phyloP scores from a whole-genome alignment of 2,888 invertebrate genomes.

The Loripinus fragilis region DNA sequence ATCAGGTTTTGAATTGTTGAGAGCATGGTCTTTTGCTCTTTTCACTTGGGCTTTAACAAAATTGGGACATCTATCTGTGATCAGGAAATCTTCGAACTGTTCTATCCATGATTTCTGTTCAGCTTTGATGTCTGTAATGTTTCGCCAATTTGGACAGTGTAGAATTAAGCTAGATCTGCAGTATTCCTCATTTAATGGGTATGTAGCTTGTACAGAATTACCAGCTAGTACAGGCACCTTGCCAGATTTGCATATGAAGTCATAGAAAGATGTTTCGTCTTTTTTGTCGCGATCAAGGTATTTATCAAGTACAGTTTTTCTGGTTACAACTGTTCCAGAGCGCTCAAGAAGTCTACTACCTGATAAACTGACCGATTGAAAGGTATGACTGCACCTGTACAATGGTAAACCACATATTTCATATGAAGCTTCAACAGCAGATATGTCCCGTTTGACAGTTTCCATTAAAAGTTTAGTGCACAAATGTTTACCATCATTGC shows the following conservation, averaged over 20 bases:
- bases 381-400: too few species aligned
- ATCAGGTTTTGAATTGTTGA: background rate
- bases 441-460: too few species aligned
- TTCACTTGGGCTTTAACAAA: background rate
- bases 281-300: background rate
- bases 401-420: too few species aligned
- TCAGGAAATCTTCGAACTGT: background rate
- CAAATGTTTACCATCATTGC: background rate
- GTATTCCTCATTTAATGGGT: background rate
- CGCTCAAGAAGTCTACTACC: too few species aligned
- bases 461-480: too few species aligned
- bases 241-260: background rate
- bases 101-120: background rate
- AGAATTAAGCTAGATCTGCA: background rate
- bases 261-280: background rate
- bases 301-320: background rate
- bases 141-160: background rate
- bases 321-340: too few species aligned
- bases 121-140: background rate
- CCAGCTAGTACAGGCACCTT: too few species aligned
- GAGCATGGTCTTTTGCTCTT: conserved; percentile 3
- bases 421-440: too few species aligned
- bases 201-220: background rate
- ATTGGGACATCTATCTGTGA: too few species aligned
- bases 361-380: too few species aligned